These are phyloP conservation scores for Hipposideros armiger DNA, from an alignment of 2,113 vertebrate genomes.

Conservation along the genomic window DNA sequence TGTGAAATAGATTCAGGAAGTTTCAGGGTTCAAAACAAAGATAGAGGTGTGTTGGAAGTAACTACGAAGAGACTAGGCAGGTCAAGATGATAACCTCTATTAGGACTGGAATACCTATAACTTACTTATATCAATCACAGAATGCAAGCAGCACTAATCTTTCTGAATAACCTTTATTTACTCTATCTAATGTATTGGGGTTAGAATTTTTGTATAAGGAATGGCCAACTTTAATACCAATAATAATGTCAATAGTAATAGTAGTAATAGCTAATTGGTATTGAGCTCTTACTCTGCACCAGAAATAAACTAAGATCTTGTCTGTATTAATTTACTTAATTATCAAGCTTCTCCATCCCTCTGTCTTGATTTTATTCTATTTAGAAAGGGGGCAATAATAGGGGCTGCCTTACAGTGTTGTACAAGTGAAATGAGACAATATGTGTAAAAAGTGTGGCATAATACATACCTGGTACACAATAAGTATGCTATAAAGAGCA, in stretches of 20 bases:
- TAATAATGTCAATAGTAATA: background rate
- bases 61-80: background rate
- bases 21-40: background rate
- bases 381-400: background rate
- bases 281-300: background rate
- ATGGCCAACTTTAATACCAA: background rate
- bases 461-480: background rate
- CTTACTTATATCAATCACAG: background rate
- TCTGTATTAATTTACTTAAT: conserved; percentile 13
- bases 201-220: background rate
- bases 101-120: background rate
- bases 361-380: background rate
- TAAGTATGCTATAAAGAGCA: background rate
- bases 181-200: background rate
- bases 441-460: background rate
- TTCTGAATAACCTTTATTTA: background rate
- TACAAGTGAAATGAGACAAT: background rate
- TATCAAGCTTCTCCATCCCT: background rate
- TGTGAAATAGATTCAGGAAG: background rate
- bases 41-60: background rate
- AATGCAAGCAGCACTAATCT: background rate
- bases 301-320: background rate
- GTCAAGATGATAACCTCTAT: background rate
- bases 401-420: background rate
- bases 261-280: background rate